Evolutionary conservation across 2,888 invertebrate species (phyloP).

Genomic region (Ceramica pisi): DNA sequence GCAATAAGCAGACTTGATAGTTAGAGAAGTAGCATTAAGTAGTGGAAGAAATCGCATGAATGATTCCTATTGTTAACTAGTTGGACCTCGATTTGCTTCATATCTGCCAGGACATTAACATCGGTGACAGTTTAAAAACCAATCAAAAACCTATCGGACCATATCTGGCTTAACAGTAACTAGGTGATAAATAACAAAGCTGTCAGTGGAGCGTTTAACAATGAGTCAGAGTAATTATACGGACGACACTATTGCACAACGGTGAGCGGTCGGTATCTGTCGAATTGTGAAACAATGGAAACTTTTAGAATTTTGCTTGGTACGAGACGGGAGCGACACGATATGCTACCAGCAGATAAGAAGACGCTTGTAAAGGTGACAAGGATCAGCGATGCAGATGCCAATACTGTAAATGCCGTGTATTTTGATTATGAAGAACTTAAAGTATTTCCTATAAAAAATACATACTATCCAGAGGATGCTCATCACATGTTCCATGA

Average conservation of each 20-base stretch:
- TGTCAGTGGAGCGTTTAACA: slow-evolving; percentile 71
- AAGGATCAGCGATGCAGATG: not conserved
- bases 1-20: slow-evolving; percentile 13
- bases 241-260: slow-evolving; percentile 78
- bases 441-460: not conserved
- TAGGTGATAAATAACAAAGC: slow-evolving; percentile 69
- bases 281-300: slow-evolving; percentile 68
- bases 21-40: slow-evolving; percentile 13
- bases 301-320: slow-evolving; percentile 40
- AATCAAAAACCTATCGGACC: slow-evolving; percentile 62
- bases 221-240: slow-evolving; percentile 79
- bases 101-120: slow-evolving; percentile 56
- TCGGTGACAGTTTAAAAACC: slow-evolving; percentile 50
- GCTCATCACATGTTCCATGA: not conserved
- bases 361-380: not conserved
- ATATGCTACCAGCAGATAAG: not conserved
- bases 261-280: slow-evolving; percentile 69
- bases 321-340: slow-evolving; percentile 45
- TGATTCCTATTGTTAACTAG: slow-evolving; percentile 20
- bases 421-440: not conserved
- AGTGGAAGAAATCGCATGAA: slow-evolving; percentile 23
- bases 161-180: slow-evolving; percentile 63
- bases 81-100: slow-evolving; percentile 50
- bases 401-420: not conserved
- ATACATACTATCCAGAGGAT: not conserved